These are phyloP conservation scores for Onchidella celtica DNA, from an alignment of 2,888 invertebrate species.

Conservation along the genomic window DNA sequence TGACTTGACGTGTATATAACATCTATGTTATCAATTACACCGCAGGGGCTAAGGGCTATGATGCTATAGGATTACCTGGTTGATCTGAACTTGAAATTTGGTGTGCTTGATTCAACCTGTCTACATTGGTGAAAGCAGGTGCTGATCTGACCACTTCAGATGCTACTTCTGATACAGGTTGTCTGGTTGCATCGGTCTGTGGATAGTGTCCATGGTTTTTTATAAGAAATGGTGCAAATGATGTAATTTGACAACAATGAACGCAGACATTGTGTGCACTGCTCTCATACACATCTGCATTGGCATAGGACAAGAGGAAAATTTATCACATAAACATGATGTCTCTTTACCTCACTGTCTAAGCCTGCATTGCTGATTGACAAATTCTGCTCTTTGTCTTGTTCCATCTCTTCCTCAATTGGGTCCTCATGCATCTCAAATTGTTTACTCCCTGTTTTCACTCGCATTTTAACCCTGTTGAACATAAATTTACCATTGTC, in stretches of 20 bases:
- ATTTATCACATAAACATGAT: background rate
- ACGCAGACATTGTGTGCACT: no score
- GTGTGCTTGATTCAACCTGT: background rate
- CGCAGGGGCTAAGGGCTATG: no score
- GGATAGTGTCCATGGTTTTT: background rate
- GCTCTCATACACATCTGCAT: no score
- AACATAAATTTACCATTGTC: no score
- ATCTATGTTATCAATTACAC: no score
- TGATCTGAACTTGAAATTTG: slow-evolving; percentile 62
- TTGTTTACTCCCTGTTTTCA: slow-evolving; percentile 74
- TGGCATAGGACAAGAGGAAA: no score
- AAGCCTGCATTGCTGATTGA: slow-evolving; percentile 59
- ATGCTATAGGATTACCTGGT: no score
- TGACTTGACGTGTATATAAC: no score
- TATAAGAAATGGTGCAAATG: no score
- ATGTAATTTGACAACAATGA: no score
- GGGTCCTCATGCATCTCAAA: slow-evolving; percentile 72
- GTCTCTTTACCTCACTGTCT: slow-evolving; percentile 54
- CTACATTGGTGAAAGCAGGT: background rate
- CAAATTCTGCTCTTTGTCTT: slow-evolving; percentile 32
- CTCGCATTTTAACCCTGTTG: slow-evolving; percentile 73
- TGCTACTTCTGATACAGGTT: background rate
- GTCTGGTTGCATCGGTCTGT: background rate
- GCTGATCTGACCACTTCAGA: background rate
- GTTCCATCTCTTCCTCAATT: slow-evolving; percentile 55